Evolutionary conservation across 2,113 vertebrate genomes (phyloP), one percentile per base, ranked within the genome.

Genomic region (Laticauda laticaudata): DNA sequence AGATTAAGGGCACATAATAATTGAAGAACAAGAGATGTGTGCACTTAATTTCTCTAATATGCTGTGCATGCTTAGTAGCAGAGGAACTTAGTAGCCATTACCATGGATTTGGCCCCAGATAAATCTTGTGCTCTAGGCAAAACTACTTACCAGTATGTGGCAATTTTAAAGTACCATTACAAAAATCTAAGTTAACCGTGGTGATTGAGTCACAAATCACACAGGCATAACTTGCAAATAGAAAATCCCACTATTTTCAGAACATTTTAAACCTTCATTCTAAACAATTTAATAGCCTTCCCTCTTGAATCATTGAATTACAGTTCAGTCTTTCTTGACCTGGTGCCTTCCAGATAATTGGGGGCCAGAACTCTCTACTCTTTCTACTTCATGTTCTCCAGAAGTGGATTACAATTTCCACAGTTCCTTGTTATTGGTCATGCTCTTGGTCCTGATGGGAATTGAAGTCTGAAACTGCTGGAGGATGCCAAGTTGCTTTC

Each of bases 1-100:
- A 96, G 97, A 97, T 97, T 96, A 96, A 96, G 94, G 93, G 94
- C 92, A 75, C 94, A 94, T 94, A 96, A 95, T 96, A 94, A 94
- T 94, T 95, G 94, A 95, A 96, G 96, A 96, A 96, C 93, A 94
- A 91, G 88, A 93, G 94, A 95, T 93, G 91, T 93, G 94, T 95
- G 94, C 69, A 92, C 95, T 96, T 95, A 95, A 95, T 96, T 96
- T 92, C 93, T 94, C 94, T 96, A 95, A 97, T 95, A 94, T 95
- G 89, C 93, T 94, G 92, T 92, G 91, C 95, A 93, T 94, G 95
- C 94, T 94, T 95, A 94, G 95, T 96, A 94, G 93, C 88, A 0
- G 92, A 96, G 94, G 94, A 95, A 88, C 93, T 45, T 45, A 45
- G 45, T 45, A 45, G 94, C 95, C 95, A 90, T 88, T 92, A 93